Percentiles rank a stretch among this genome's conserved stretches.
Evolutionary conservation across 2,113 vertebrate species (phyloP).

Genomic region (Coryphaenoides rupestris): DNA sequence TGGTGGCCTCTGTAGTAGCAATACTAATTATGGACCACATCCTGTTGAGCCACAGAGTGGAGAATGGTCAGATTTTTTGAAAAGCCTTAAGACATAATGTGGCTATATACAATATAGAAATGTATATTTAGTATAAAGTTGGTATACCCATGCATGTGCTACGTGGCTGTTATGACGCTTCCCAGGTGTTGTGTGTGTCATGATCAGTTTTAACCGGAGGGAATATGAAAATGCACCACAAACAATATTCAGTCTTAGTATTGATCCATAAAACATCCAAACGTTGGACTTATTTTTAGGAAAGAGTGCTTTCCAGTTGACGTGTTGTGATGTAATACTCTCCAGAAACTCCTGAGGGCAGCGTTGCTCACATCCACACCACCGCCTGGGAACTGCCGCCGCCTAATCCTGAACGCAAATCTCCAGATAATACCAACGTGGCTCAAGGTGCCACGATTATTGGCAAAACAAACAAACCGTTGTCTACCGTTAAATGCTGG

Average conservation of each 20-base stretch:
- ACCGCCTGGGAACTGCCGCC: no score
- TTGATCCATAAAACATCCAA: slow-evolving; percentile 23
- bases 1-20: no score
- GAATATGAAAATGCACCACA: slow-evolving; percentile 24
- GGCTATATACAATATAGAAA: not conserved
- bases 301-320: slow-evolving; percentile 20
- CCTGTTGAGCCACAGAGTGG: no score
- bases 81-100: no score
- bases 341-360: slow-evolving; percentile 60
- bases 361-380: no score
- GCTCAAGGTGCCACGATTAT: no score
- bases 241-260: slow-evolving; percentile 33
- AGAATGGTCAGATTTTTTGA: no score
- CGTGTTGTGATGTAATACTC: slow-evolving; percentile 13
- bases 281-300: slow-evolving; percentile 22
- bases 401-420: no score
- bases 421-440: not conserved
- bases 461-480: no score
- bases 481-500: not conserved
- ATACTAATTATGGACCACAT: no score
- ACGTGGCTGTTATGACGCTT: slow-evolving; percentile 2
- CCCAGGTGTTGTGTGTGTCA: slow-evolving; percentile 24
- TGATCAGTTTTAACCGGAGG: slow-evolving; percentile 31
- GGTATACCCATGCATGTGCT: not conserved
- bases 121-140: not conserved